Conservation (phyloP, 2,113 vertebrate species). For the Ascaphus truei region DNA sequence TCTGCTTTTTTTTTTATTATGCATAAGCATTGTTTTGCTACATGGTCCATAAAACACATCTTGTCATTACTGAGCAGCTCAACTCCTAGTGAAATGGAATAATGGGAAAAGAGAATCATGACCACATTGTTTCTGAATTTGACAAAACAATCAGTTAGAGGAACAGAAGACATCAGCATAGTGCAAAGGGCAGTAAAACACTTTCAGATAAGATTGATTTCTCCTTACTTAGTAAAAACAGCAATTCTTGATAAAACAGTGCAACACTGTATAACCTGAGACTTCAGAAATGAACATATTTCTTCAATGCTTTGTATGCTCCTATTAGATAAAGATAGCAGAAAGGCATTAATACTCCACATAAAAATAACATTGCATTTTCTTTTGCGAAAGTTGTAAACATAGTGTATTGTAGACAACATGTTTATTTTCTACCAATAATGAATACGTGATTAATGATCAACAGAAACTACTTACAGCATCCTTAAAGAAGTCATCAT, state of each 20-base stretch:
- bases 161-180: slow-evolving; percentile 6
- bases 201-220: slow-evolving; percentile 1
- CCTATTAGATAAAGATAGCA: too few relatives aligned
- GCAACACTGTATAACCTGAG: not conserved
- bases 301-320: too few relatives aligned
- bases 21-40: not conserved
- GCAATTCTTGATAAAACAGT: not conserved
- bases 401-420: too few relatives aligned
- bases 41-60: not conserved
- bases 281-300: not conserved
- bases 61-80: not conserved
- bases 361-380: too few relatives aligned
- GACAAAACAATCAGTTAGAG: slow-evolving; percentile 16
- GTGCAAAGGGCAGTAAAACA: slow-evolving; percentile 13
- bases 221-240: not conserved
- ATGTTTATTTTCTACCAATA: too few relatives aligned
- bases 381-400: not conserved
- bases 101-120: not conserved
- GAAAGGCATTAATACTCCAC: too few relatives aligned
- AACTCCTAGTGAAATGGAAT: not conserved
- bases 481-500: too few relatives aligned
- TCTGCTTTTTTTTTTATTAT: too few relatives aligned
- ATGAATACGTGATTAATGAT: too few relatives aligned
- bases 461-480: too few relatives aligned
- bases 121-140: slow-evolving; percentile 1